A percentile compares a stretch with the other conserved stretches of the same genome.
Evolutionary conservation across 2,113 vertebrate genomes (phyloP).

Genomic region (Oryzias woworae): DNA sequence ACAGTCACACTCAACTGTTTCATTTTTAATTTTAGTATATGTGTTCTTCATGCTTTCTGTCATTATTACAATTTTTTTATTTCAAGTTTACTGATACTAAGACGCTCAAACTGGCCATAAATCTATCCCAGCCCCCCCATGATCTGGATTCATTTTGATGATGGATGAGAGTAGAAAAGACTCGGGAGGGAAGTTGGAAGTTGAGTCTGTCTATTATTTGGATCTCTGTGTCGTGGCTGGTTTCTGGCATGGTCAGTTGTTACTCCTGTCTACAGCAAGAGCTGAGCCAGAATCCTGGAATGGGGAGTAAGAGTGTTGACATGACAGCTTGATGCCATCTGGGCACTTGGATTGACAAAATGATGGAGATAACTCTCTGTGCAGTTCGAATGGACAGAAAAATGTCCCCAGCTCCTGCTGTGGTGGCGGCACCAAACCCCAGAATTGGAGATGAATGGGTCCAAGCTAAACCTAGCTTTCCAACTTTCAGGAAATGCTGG

Average conservation of each 20-base stretch:
- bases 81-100: slow-evolving; percentile 46
- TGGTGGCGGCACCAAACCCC: slow-evolving; percentile 60
- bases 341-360: slow-evolving; percentile 63
- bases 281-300: slow-evolving; percentile 66
- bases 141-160: slow-evolving; percentile 65
- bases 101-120: slow-evolving; percentile 38
- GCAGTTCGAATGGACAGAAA: slow-evolving; percentile 56
- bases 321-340: slow-evolving; percentile 75
- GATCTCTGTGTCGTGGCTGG: slow-evolving; percentile 57
- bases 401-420: slow-evolving; percentile 54
- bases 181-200: slow-evolving; percentile 65
- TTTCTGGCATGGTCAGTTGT: slow-evolving; percentile 71
- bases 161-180: slow-evolving; percentile 55
- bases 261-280: slow-evolving; percentile 41
- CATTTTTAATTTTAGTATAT: slow-evolving; percentile 32
- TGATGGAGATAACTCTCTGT: slow-evolving; percentile 53
- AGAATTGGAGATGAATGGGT: slow-evolving; percentile 60
- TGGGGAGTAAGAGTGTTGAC: slow-evolving; percentile 60
- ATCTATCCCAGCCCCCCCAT: slow-evolving; percentile 42
- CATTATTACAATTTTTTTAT: slow-evolving; percentile 28
- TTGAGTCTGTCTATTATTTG: slow-evolving; percentile 61
- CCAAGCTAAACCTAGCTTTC: slow-evolving; percentile 51
- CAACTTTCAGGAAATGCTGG: slow-evolving; percentile 22
- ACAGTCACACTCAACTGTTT: slow-evolving; percentile 14
- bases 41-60: slow-evolving; percentile 5